These are phyloP conservation scores for Dendrophyllia cribrosa DNA, from an alignment of 64 coral and sea anemone species.

Conservation along the genomic window DNA sequence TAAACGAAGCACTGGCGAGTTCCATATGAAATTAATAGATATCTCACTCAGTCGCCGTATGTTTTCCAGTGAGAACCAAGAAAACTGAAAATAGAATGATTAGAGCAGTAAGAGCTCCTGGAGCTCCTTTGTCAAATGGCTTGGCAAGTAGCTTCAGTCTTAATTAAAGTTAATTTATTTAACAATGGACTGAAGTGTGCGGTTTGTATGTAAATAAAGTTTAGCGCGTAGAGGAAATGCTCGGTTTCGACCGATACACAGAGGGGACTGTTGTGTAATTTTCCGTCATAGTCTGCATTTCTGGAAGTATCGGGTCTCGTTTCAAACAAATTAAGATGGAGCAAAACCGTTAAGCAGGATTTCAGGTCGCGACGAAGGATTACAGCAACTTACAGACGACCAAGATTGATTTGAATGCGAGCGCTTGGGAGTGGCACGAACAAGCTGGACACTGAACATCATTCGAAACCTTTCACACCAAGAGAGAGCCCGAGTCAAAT, in stretches of 20 bases:
- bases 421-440: constrained; percentile 27
- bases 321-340: constrained; percentile 18
- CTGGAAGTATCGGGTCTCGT: constrained; percentile 23
- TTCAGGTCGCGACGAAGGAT: constrained; percentile 55
- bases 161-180: not conserved
- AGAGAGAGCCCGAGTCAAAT: too few relatives aligned
- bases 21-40: not conserved
- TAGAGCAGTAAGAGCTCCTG: not conserved
- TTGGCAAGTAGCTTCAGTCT: not conserved
- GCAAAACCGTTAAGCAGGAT: constrained; percentile 42
- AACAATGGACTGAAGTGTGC: constrained; percentile 1
- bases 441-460: not conserved
- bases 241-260: not conserved
- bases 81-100: not conserved
- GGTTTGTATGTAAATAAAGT: not conserved
- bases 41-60: not conserved
- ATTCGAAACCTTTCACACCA: not conserved
- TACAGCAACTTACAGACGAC: constrained; percentile 47
- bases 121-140: not conserved
- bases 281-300: constrained; percentile 37
- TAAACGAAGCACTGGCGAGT: not conserved
- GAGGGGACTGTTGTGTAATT: constrained; percentile 1
- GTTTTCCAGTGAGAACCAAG: not conserved
- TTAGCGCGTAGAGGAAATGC: too few relatives aligned
- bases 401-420: constrained; percentile 58